Base-by-base conservation (phyloP, 2,888 invertebrate species). In the Branchellion lobata region DNA sequence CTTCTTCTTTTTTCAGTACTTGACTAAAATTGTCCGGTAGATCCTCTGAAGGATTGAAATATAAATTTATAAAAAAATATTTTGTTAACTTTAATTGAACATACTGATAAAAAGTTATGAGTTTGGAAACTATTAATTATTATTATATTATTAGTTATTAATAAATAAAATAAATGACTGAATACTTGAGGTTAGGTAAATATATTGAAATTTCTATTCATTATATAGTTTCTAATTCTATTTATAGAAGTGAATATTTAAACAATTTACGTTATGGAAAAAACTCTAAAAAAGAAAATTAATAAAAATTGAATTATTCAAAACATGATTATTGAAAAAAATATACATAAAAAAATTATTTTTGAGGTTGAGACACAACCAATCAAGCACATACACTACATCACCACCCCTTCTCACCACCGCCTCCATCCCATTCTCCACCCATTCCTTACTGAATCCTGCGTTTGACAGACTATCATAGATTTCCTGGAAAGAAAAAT, bases 21-120 rank as follows among this genome's bases (percentile, higher is more conserved):
- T 85, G 84, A 11, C 86, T 86, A 80, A 87, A 87, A 24, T 86
- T 86, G 69, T 82, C 83, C 5, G 87, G 87, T 21, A 87, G 82
- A 78, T 85, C 84, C 68, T 86, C 86, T 86, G 80, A 5, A 81
- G 79, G 40, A 8, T 40, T 5, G 14, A 40, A 40, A 40, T 40
- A 8, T 40, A 8, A 40, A 8, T 40, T 40, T 40, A 8, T 40
- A 5, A 40, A n/a, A n/a, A n/a, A n/a, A n/a, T n/a, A n/a, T n/a
- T n/a, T n/a, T n/a, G n/a, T n/a, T n/a, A n/a, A n/a, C n/a, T n/a
- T n/a, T 11, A 14, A 24, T n/a, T 34, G 27, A 18, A 76, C n/a
- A 76, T 5, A 27, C 21, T n/a, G 0, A 47, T 5, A 8, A 40
- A 8, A 8, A 40, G 14, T 40, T 40, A 65, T 24, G 65, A 11